Evolutionary conservation across 2,888 invertebrate genomes (phyloP).

Genomic region (Malthinus seriepunctatus): DNA sequence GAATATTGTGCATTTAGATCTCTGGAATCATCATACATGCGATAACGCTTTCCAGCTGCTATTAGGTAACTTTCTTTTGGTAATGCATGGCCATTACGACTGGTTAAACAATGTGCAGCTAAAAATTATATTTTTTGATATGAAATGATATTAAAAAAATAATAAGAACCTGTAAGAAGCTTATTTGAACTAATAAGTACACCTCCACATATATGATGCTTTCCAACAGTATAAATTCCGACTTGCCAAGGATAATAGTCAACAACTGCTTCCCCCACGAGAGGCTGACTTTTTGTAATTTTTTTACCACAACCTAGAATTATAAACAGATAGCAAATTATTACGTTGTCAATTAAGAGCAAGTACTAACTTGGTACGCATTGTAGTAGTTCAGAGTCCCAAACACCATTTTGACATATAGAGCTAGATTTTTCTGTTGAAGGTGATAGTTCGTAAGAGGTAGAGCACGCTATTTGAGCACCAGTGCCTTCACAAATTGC

Average conservation of each 20-base stretch:
- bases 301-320: slow-evolving; percentile 50
- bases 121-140: slow-evolving; percentile 11
- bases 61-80: slow-evolving; percentile 31
- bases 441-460: neutral
- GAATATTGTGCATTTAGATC: slow-evolving; percentile 30
- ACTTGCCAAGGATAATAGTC: slow-evolving; percentile 43
- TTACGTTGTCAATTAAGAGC: too few relatives aligned
- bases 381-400: neutral
- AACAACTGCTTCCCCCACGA: slow-evolving; percentile 4
- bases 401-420: neutral
- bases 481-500: neutral
- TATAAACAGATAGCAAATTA: too few relatives aligned
- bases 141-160: neutral
- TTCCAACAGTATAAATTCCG: slow-evolving; percentile 37
- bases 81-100: slow-evolving; percentile 21
- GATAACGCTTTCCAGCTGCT: slow-evolving; percentile 45
- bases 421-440: neutral
- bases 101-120: slow-evolving; percentile 48
- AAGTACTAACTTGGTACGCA: too few relatives aligned
- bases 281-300: slow-evolving; percentile 31
- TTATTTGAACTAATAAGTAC: slow-evolving; percentile 39
- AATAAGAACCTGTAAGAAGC: slow-evolving; percentile 42
- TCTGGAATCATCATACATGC: slow-evolving; percentile 35
- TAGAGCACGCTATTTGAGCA: neutral
- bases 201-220: slow-evolving; percentile 42